Percentiles rank a stretch among this genome's conserved stretches.
These are phyloP conservation scores for Drosophila repleta DNA, from an alignment of 1,140 invertebrate genomes.

Conservation along the genomic window DNA sequence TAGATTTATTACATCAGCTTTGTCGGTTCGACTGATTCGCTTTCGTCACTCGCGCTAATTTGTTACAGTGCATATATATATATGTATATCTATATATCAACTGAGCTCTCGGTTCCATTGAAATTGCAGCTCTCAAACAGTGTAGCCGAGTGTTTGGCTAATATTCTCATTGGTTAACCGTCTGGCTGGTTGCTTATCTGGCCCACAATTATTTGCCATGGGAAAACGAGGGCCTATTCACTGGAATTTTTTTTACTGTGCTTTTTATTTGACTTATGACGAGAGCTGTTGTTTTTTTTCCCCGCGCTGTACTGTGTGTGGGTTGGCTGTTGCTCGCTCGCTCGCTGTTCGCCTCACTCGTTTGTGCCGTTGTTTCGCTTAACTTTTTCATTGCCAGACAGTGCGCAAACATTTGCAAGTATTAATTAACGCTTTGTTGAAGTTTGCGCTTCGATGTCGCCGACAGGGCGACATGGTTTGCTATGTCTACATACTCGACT, in stretches of 20 bases:
- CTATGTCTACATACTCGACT: conserved; percentile 23
- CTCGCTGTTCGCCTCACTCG: conserved; percentile 48
- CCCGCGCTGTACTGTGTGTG: conserved; percentile 11
- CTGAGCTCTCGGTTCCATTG: background rate
- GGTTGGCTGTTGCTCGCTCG: background rate
- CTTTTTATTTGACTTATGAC: conserved; percentile 82
- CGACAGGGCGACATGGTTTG: conserved; percentile 45
- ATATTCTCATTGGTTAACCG: conserved; percentile 7
- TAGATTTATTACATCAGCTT: too few relatives aligned
- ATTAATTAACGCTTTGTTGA: conserved; percentile 83
- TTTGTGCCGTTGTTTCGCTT: conserved; percentile 60
- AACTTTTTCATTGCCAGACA: conserved; percentile 82
- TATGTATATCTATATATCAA: background rate
- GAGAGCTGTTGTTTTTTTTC: conserved; percentile 55
- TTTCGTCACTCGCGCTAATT: background rate
- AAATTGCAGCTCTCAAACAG: background rate
- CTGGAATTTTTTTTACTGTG: conserved; percentile 61
- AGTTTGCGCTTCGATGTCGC: conserved; percentile 79
- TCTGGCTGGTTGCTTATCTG: conserved; percentile 45
- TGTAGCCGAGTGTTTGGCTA: conserved; percentile 30
- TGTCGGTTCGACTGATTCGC: background rate
- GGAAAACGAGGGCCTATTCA: conserved; percentile 68
- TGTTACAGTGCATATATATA: too few relatives aligned
- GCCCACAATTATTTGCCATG: conserved; percentile 52
- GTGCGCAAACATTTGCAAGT: conserved; percentile 80